Base-by-base conservation (phyloP, 2,113 vertebrate genomes). In the Neolamprologus caudopunctatus region DNA sequence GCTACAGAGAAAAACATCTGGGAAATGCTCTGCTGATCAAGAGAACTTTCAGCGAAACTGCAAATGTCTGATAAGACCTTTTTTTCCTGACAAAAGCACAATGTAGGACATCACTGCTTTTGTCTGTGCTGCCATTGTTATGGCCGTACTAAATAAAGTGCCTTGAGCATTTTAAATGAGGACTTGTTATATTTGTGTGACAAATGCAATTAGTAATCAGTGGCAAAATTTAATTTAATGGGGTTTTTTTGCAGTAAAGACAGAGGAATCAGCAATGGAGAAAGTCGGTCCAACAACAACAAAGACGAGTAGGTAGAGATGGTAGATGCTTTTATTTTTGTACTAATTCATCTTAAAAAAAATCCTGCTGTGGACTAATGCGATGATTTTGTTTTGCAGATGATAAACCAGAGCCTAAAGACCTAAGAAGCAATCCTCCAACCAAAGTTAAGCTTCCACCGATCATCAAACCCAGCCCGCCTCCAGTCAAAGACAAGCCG, bases 401-500 rank as follows among this genome's bases (percentile, higher is more conserved):
- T 84, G 96, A 95, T 6, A 97, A 96, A 92, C 61, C 91, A 26
- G 95, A 96, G 53, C 3, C 26, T 6, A 96, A 96, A 83, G 95
- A 97, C 81, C 75, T 96, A 58, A 93, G 95, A 90, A 95, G 90
- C 66, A 94, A 96, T 66, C 94, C 94, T 75, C 95, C 96, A 21
- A 88, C 84, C 90, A 97, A 96, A 94, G 88, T 97, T 81, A 97
- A 96, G 92, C 86, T 97, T 45, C 96, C 96, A 28, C 42, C 75
- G 5, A 4, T 95, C 75, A 93, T 54, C 93, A 92, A 88, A 55
- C 88, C 93, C 5, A 87, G 71, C 58, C 95, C 96, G 2, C 96
- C 96, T 47, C 96, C 95, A 5, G 83, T 96, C 63, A 97, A 96
- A 91, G 95, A 95, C 31, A 97, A 96, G 81, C 95, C 96, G 6